Base-by-base conservation (phyloP, 2,888 invertebrate species). In the Poecilus cupreus region DNA sequence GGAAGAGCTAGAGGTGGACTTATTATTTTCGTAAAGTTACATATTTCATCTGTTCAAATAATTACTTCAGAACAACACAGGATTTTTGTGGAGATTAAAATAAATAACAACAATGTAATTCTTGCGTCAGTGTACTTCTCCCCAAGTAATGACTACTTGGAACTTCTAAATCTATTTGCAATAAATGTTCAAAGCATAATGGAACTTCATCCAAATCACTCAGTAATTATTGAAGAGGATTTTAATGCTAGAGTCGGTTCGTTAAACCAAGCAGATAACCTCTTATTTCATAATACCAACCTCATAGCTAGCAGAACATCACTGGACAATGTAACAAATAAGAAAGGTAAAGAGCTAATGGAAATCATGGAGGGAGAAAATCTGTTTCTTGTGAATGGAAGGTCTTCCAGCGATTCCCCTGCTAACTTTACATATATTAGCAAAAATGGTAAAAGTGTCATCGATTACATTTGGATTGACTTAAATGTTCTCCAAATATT, bases 351-450 rank as follows among this genome's bases (percentile, higher is more conserved):
- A 54, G 20, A 22, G 0, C 20, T 51, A 78, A 83, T n/a, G 83
- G 84, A 70, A 84, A 81, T 16, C 6, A 22, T 0, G 84, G 84
- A 18, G 80, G 13, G 16, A 81, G 11, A 68, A 54, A 54, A 54
- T 20, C 22, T 54, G 4, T 20, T 20, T n/a, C 20, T 54, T 18
- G 18, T 54, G 6, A 54, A 54, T 8, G 54, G 54, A 54, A 22
- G 54, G 20, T 20, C 22, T 11, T 54, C 54, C n/a, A 54, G n/a
- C 1, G 54, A 54, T 5, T 20, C 2, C 20, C 54, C 54, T 20
- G 54, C 54, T 10, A 54, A 54, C 54, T 54, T 20, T n/a, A 54
- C 54, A 10, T 54, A 20, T 1, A 22, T 54, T 6, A 54, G 20
- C 10, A 2, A 6, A 5, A 22, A 54, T 10, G 22, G 20, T 1